These are phyloP conservation scores for Scatophagus argus DNA, from an alignment of 2,113 vertebrate species.

Conservation along the genomic window DNA sequence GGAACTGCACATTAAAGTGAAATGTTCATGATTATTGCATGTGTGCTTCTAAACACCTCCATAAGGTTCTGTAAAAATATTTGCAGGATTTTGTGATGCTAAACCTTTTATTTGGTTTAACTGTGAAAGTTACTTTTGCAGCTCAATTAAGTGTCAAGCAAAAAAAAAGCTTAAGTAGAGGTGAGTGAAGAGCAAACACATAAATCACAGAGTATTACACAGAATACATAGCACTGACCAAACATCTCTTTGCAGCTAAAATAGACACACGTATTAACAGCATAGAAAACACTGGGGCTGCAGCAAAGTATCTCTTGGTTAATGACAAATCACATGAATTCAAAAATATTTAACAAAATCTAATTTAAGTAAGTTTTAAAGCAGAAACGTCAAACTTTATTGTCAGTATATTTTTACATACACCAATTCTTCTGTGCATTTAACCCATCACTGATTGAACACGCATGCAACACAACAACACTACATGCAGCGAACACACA, in stretches of 20 bases:
- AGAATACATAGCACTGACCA: neutral
- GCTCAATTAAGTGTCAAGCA: neutral
- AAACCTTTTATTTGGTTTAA: neutral
- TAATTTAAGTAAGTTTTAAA: too few relatives aligned
- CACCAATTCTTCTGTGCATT: too few relatives aligned
- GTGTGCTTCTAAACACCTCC: constrained; percentile 15
- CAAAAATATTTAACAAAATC: neutral
- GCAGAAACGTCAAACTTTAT: too few relatives aligned
- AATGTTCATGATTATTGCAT: constrained; percentile 4
- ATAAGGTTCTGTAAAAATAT: neutral
- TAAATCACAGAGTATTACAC: neutral
- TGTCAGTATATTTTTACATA: too few relatives aligned
- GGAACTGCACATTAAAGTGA: constrained; percentile 29
- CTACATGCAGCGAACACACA: too few relatives aligned
- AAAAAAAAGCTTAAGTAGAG: neutral
- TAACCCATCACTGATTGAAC: too few relatives aligned
- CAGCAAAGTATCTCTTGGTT: neutral
- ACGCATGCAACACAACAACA: too few relatives aligned
- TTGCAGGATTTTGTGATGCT: neutral
- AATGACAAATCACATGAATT: neutral
- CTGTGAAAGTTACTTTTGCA: constrained; percentile 2
- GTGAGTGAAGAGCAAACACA: neutral
- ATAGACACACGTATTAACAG: neutral
- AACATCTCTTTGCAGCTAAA: neutral
- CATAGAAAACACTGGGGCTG: neutral